Base-by-base conservation (phyloP, 2,113 vertebrate species). In the Puntigrus tetrazona region DNA sequence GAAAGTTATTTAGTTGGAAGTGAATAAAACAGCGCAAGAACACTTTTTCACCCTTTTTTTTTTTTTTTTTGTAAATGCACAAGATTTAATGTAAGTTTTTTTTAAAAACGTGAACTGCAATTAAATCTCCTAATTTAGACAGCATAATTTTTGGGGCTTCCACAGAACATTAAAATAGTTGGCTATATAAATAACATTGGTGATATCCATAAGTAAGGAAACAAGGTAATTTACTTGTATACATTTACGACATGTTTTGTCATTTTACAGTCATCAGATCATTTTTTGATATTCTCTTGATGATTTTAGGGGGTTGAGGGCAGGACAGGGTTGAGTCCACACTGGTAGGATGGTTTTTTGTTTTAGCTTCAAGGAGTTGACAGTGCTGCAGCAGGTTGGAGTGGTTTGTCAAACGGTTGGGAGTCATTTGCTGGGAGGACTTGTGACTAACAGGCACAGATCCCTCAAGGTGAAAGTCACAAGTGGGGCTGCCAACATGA, bases 371-470 rank as follows among this genome's bases (percentile, higher is more conserved):
- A 10, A 82, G 78, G 11, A 22, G 22, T 50, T 83, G 80, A 81
- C 52, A 74, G 55, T 22, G 1, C 67, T 74, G 70, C 70, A 74
- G 52, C 41, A 73, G 25, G 34, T 65, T 47, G 83, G 69, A 61
- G 38, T 72, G 69, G 82, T 76, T 88, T 81, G 55, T 70, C 70
- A 61, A 84, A 55, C 57, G 38, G 83, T 75, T 3, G 78, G 59
- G 74, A 70, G 82, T 82, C 69, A 59, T 63, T 34, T 61, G 36
- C 84, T 78, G 11, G 31, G 73, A 87, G 74, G 86, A 83, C 78
- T 82, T n/a, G 79, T 88, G 90, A 91, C 87, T 87, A 91, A 85
- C 81, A 82, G 81, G 83, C 86, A 65, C 72, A 77, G 52, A 55
- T 55, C 83, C 88, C 87, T 84, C 29, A 85, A 88, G 86, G 86